phyloP scores from a whole-genome alignment of 2,888 invertebrate genomes.

The Erebia epiphron region DNA sequence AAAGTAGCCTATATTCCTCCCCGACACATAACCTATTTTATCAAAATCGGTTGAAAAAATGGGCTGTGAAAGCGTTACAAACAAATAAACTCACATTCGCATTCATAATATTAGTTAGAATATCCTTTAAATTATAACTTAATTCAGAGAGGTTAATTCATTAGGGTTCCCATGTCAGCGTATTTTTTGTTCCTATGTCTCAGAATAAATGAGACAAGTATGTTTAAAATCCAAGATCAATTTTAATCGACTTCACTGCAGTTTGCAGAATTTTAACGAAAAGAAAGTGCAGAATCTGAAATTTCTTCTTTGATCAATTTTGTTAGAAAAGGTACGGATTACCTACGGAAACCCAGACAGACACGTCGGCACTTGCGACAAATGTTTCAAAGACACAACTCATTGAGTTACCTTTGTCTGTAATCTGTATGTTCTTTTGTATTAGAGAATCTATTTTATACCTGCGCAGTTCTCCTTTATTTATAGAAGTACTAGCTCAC shows the following conservation, averaged over 20 bases:
- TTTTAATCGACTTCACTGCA: neutral
- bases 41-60: no score
- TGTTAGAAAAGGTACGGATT: conserved; percentile 2
- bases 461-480: neutral
- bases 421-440: conserved; percentile 18
- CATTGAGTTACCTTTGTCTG: conserved; percentile 28
- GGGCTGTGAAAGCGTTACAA: no score
- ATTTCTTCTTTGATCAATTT: conserved; percentile 14
- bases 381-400: conserved; percentile 29
- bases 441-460: conserved; percentile 4
- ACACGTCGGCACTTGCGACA: conserved; percentile 28
- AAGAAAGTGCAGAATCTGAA: neutral
- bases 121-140: no score
- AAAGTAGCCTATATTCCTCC: no score
- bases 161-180: no score
- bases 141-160: no score
- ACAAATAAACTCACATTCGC: no score
- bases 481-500: neutral
- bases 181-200: no score
- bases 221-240: neutral
- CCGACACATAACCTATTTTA: no score
- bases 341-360: conserved; percentile 23
- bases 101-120: no score
- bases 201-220: neutral
- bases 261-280: neutral